Evolutionary conservation across 1,140 invertebrate genomes (phyloP), one percentile per base, ranked within the genome.

Genomic region (Drosophila sulfurigaster): DNA sequence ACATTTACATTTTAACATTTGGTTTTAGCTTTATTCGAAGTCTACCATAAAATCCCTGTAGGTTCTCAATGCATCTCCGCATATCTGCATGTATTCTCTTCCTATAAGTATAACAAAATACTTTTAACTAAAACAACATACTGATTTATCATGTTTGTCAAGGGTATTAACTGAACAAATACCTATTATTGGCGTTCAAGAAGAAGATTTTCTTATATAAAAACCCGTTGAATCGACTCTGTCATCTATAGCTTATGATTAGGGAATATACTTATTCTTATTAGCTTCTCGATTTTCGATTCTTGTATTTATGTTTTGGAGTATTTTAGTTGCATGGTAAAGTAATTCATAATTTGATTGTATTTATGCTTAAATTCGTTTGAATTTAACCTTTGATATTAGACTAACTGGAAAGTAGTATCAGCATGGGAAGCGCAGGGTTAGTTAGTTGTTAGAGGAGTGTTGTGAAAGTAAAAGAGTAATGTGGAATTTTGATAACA

Each of bases 31-130:
- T 72, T 69, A 78, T 82, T 78, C 58, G 74, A 88, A 77, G 72
- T 69, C 91, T 92, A 92, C 91, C 81, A 70, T 91, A 92, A 92
- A 92, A 92, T 92, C 91, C 91, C 91, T 92, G 91, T 92, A 92
- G 81, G 82, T 85, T 88, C 70, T 69, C 79, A 82, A 81, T 81
- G 81, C 66, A 43, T 77, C 66, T 74, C 3, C 20, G 67, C 52
- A 56, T 56, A 30, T 30, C 28, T 48, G 48, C 28, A 58, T 63
- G 35, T 62, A 38, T 65, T 78, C 48, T 52, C 41, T 38, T 56
- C 38, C 56, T 62, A 60, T 69, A 38, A 38, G 35, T 63, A 30
- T 60, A 45, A 69, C 38, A 30, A 56, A 52, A n/a, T 3, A 52
- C 5, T 52, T 51, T 35, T 11, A 56, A 43, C 5, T 25, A 30